These are phyloP conservation scores for Drosophila bifasciata DNA, from an alignment of 1,140 invertebrate species.

Conservation along the genomic window DNA sequence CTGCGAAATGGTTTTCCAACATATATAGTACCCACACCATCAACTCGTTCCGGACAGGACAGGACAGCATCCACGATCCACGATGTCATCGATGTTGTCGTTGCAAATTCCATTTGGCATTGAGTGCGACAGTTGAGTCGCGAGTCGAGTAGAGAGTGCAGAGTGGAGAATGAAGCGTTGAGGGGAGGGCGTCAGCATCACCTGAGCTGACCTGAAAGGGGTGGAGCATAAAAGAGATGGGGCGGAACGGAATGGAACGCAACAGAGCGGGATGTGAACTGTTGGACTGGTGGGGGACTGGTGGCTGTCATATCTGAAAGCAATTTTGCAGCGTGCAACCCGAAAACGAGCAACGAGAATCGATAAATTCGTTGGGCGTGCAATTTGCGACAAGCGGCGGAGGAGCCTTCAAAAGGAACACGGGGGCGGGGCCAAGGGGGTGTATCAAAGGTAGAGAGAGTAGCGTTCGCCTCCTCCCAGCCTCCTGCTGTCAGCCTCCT, in stretches of 20 bases:
- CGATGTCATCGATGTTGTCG: constrained; percentile 47
- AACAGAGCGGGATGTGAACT: no score
- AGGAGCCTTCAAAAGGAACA: constrained; percentile 61
- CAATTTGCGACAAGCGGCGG: constrained; percentile 66
- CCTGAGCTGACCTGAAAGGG: constrained; percentile 65
- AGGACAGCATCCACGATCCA: no score
- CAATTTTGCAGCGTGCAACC: constrained; percentile 67
- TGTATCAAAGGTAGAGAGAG: neutral
- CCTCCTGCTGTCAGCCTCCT: neutral
- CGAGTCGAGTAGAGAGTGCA: neutral
- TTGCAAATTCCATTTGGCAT: constrained; percentile 70
- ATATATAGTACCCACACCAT: constrained; percentile 37
- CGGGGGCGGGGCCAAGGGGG: constrained; percentile 7
- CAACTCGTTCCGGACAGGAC: neutral
- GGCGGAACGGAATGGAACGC: constrained; percentile 4
- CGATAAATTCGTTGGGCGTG: constrained; percentile 82
- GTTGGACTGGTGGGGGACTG: no score
- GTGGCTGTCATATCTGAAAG: constrained; percentile 79
- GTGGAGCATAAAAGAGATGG: constrained; percentile 32
- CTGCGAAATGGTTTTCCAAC: constrained; percentile 56
- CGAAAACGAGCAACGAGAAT: constrained; percentile 74
- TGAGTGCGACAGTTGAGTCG: constrained; percentile 52
- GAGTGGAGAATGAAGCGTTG: constrained; percentile 1
- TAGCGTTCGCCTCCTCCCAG: constrained; percentile 2
- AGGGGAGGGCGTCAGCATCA: constrained; percentile 6